Base-by-base conservation (phyloP, 2,113 vertebrate species). In the Aegithalos caudatus region DNA sequence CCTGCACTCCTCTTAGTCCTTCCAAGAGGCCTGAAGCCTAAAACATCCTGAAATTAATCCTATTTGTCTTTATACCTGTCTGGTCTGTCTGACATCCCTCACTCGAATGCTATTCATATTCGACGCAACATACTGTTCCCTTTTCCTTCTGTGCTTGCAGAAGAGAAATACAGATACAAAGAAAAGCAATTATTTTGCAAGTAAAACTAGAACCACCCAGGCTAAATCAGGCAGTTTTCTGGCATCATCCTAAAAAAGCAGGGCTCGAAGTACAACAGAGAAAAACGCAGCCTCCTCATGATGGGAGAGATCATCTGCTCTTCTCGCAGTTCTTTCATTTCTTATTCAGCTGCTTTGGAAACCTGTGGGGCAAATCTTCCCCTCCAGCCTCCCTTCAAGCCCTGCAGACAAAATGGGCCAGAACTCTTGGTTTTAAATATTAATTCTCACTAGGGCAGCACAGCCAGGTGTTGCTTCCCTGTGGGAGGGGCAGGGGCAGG, bases 181-280 rank as follows among this genome's bases (percentile, higher is more conserved):
- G 80, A 71, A 79, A 90, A 78, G 71, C 71, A 73, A 86, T 86
- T 74, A 44, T 92, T 92, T 61, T 83, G 74, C 79, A 93, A 95
- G 85, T 91, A 73, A 95, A 94, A 93, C 79, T 81, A 94, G 82
- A 96, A 51, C 74, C 66, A 91, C 50, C n/a, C 91, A 86, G 71
- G 58, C 90, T 94, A 96, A 86, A 95, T 78, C 35, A 62, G 62
- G 93, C 93, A 90, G 33, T 44, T 95, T 91, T 76, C 84, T 92
- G 64, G 87, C 92, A 80, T 42, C 33, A 4, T 27, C 71, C 71
- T 85, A 69, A 93, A 92, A 96, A 92, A 88, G 44, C 90, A 93
- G 58, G 67, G 67, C 84, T 94, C 85, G 60, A 95, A 96, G 88
- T 66, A 93, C 72, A 94, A 90, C 80, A 64, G 83, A 81, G 62